Conservation (phyloP, 2,888 invertebrate genomes). For the Torymus tubicola region DNA sequence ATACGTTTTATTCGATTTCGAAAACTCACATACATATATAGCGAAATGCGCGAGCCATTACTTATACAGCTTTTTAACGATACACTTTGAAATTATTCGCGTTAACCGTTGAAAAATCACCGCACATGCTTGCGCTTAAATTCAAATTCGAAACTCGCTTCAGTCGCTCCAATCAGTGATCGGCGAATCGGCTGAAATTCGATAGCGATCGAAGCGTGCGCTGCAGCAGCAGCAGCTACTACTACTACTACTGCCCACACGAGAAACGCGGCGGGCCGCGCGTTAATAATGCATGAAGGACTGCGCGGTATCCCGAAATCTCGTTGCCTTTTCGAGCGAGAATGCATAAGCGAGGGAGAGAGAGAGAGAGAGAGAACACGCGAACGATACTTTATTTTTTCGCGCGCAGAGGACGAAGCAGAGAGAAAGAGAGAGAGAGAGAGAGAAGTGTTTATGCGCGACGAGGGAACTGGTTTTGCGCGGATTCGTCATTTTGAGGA, state of each 20-base stretch:
- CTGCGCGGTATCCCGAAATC: neutral
- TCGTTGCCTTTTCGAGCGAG: conserved; percentile 13
- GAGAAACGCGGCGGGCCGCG: neutral
- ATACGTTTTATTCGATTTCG: too few species aligned
- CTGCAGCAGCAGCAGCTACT: neutral
- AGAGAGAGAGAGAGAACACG: conserved; percentile 4
- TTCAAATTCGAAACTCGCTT: conserved; percentile 9
- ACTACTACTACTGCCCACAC: neutral
- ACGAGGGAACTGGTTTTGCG: conserved; percentile 37
- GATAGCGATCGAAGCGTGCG: conserved; percentile 24
- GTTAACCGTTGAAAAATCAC: neutral
- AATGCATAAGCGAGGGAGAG: neutral
- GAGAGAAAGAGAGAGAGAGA: neutral
- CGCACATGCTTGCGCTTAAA: neutral
- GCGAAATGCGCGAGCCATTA: neutral
- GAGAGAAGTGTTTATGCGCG: conserved; percentile 10
- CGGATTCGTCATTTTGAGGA: conserved; percentile 9
- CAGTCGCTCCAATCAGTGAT: neutral
- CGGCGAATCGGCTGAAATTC: conserved; percentile 32
- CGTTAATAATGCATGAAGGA: conserved; percentile 33
- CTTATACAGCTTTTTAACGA: neutral
- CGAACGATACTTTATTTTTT: conserved; percentile 8
- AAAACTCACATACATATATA: too few species aligned
- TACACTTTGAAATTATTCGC: neutral
- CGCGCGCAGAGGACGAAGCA: neutral